Conservation (phyloP, 2,797 vertebrate genomes). For the Pangasius djambal region DNA sequence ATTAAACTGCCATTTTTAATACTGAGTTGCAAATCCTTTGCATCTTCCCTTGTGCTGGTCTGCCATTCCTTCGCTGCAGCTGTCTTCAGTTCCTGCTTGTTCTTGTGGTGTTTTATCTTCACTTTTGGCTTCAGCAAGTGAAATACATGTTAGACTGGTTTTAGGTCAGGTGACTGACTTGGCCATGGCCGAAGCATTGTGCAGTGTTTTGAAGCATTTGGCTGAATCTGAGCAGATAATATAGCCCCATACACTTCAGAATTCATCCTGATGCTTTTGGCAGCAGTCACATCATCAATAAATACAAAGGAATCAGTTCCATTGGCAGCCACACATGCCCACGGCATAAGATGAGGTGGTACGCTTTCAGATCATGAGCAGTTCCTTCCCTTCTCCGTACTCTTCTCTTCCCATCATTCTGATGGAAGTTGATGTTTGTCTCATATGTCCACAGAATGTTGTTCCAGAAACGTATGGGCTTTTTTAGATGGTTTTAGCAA, state of each 20-base stretch:
- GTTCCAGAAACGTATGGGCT: background rate
- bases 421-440: background rate
- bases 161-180: background rate
- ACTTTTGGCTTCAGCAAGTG: background rate
- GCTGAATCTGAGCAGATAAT: background rate
- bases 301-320: background rate
- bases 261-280: background rate
- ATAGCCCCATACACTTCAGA: background rate
- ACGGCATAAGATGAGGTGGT: background rate
- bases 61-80: background rate
- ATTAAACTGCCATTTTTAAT: too few species aligned
- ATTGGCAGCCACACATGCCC: background rate
- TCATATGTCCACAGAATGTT: background rate
- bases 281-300: background rate
- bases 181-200: background rate
- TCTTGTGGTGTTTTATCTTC: background rate
- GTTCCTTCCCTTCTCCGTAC: background rate
- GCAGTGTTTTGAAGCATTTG: background rate
- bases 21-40: background rate
- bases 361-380: background rate
- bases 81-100: background rate
- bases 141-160: background rate
- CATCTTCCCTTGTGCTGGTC: background rate
- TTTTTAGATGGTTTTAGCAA: background rate
- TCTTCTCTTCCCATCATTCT: background rate